Evolutionary conservation across 2,888 invertebrate genomes (phyloP).

Genomic region (Lottia gigantea): DNA sequence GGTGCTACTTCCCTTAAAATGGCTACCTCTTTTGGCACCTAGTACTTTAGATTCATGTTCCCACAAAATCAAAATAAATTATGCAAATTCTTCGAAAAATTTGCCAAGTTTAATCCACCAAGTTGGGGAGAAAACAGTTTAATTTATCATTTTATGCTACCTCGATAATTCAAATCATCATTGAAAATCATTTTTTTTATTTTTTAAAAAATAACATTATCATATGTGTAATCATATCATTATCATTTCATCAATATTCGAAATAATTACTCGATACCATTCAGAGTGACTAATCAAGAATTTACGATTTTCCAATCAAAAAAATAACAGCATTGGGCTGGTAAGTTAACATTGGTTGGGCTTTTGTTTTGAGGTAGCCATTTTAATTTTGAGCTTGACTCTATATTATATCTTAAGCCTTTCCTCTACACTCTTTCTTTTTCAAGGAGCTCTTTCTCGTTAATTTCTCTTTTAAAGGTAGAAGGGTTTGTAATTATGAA

Average conservation of each 20-base stretch:
- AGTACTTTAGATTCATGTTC: background rate
- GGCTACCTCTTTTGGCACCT: constrained; percentile 7
- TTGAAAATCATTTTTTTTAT: no score
- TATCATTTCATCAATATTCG: no score
- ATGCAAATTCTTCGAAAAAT: constrained; percentile 24
- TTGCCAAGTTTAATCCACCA: constrained; percentile 27
- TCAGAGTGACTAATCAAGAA: no score
- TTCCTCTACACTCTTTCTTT: background rate
- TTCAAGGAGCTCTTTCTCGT: no score
- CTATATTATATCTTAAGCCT: background rate
- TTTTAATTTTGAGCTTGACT: background rate
- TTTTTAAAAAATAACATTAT: no score
- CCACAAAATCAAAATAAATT: constrained; percentile 11
- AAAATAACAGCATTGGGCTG: background rate
- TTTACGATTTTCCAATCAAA: background rate
- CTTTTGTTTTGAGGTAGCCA: constrained; percentile 4
- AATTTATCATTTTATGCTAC: constrained; percentile 8
- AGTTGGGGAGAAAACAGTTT: constrained; percentile 22
- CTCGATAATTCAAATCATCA: constrained; percentile 2
- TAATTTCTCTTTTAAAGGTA: no score
- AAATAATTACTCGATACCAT: no score
- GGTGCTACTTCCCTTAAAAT: background rate
- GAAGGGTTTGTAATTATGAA: no score
- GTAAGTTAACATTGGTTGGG: background rate
- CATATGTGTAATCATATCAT: no score